Evolutionary conservation across 2,113 vertebrate species (phyloP).

Genomic region (Campylorhamphus procurvoides): DNA sequence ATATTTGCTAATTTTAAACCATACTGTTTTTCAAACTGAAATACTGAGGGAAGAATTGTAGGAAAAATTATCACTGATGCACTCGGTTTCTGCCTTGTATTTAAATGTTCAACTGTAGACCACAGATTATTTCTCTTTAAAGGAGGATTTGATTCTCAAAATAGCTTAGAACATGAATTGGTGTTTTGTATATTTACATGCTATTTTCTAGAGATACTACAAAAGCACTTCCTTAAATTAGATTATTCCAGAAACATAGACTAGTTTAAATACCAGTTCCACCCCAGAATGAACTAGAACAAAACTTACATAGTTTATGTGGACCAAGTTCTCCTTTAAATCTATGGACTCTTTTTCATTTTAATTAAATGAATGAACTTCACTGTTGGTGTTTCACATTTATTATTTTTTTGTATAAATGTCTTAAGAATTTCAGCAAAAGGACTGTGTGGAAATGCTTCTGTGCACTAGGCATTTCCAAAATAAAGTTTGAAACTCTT

Average conservation of each 20-base stretch:
- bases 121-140: constrained; percentile 56
- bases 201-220: constrained; percentile 20
- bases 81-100: constrained; percentile 53
- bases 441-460: constrained; percentile 32
- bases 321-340: constrained; percentile 70
- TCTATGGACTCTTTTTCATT: constrained; percentile 50
- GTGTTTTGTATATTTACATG: constrained; percentile 45
- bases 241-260: constrained; percentile 26
- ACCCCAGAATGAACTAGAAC: constrained; percentile 17
- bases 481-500: constrained; percentile 34
- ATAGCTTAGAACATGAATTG: constrained; percentile 38
- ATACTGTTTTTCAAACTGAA: constrained; percentile 54
- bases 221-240: constrained; percentile 40
- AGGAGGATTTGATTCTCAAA: constrained; percentile 66
- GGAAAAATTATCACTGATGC: constrained; percentile 31
- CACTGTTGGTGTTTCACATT: constrained; percentile 23
- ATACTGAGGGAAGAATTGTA: constrained; percentile 3
- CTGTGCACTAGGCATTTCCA: constrained; percentile 5
- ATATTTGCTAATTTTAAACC: constrained; percentile 71
- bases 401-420: background rate
- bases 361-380: constrained; percentile 63
- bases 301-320: constrained; percentile 18
- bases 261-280: constrained; percentile 34
- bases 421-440: background rate
- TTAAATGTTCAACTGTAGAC: constrained; percentile 43